These are phyloP conservation scores for Drosophila recens DNA, from an alignment of 2,888 invertebrate genomes.

Conservation along the genomic window DNA sequence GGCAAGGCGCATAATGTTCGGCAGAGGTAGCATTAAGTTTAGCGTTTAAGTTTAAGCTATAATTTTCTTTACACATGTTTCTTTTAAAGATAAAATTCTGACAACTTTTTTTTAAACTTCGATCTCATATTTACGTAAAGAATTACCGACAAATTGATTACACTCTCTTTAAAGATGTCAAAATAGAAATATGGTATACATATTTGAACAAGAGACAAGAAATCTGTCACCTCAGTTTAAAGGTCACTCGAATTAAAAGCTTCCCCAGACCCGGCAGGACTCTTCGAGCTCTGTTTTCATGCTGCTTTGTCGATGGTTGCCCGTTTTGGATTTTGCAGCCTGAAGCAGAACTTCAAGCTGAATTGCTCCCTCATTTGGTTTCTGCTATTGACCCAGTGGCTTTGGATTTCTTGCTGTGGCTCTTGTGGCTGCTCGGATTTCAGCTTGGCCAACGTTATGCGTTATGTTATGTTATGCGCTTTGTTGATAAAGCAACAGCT, in stretches of 20 bases:
- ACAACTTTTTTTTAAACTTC: background rate
- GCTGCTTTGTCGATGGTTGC: background rate
- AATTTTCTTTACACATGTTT: background rate
- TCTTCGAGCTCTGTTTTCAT: slow-evolving; percentile 1
- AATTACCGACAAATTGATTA: background rate
- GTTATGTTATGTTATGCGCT: slow-evolving; percentile 46
- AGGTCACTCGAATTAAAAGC: background rate
- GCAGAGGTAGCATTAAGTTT: background rate
- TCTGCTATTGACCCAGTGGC: slow-evolving; percentile 21
- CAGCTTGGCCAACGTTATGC: slow-evolving; percentile 14
- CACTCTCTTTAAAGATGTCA: background rate
- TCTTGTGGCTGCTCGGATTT: slow-evolving; percentile 9
- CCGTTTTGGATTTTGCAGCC: background rate
- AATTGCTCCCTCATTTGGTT: slow-evolving; percentile 2
- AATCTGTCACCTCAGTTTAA: background rate
- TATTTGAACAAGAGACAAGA: background rate
- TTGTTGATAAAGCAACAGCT: slow-evolving; percentile 67
- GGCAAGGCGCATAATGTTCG: slow-evolving; percentile 9
- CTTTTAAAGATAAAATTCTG: background rate
- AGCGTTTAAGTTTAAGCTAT: background rate
- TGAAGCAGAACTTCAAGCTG: background rate
- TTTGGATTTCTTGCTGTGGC: background rate
- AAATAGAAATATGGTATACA: background rate
- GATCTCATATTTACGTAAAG: background rate
- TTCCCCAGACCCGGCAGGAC: background rate